These are phyloP conservation scores for Anniella stebbinsi DNA, from an alignment of 2,797 vertebrate species.

Conservation along the genomic window DNA sequence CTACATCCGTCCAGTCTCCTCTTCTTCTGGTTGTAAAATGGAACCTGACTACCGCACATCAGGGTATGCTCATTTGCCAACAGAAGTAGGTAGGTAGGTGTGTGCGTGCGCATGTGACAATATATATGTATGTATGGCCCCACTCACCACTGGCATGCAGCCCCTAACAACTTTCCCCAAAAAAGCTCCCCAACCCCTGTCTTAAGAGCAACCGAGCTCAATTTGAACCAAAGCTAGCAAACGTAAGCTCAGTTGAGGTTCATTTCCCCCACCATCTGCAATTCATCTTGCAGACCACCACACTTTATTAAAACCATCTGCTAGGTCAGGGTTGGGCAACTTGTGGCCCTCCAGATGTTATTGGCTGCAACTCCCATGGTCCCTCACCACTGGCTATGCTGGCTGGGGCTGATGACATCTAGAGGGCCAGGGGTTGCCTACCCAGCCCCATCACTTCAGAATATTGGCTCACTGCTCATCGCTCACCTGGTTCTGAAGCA, in stretches of 20 bases:
- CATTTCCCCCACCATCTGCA: background rate
- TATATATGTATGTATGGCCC: background rate
- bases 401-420: background rate
- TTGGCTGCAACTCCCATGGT: too few relatives aligned
- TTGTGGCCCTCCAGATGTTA: background rate
- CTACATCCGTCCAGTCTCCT: background rate
- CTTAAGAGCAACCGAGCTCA: background rate
- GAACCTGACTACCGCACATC: background rate
- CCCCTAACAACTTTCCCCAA: background rate
- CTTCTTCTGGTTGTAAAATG: background rate
- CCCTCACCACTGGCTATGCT: background rate
- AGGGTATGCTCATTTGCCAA: background rate
- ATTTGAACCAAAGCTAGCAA: background rate
- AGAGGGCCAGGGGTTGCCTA: background rate
- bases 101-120: background rate
- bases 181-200: background rate
- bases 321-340: background rate
- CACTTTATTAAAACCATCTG: background rate
- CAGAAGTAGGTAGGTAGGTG: background rate
- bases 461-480: background rate
- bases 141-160: background rate
- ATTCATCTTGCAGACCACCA: background rate
- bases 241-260: background rate
- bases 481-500: slow-evolving; percentile 88
- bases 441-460: background rate